phyloP scores from a whole-genome alignment of 2,797 vertebrate genomes.

The Pristis pectinata region DNA sequence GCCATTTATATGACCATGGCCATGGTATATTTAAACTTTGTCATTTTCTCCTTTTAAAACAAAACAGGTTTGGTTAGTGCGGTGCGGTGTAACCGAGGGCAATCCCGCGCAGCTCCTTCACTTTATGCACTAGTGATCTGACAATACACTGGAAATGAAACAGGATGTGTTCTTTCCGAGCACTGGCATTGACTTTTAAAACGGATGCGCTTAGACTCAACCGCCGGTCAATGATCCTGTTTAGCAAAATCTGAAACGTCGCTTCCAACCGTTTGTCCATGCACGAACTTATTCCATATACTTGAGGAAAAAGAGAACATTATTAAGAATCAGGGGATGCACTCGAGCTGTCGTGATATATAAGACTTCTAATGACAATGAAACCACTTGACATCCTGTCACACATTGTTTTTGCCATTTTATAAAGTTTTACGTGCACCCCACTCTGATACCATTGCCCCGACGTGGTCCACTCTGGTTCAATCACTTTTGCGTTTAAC shows the following conservation, averaged over 20 bases:
- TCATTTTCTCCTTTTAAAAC: not conserved
- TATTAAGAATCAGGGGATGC: not conserved
- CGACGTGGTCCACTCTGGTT: constrained; percentile 46
- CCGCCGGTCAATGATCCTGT: not conserved
- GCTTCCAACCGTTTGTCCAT: not conserved
- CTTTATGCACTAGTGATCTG: constrained; percentile 63
- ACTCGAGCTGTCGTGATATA: not conserved
- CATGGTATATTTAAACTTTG: not conserved
- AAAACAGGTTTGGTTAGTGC: constrained; percentile 14
- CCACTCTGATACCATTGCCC: constrained; percentile 56
- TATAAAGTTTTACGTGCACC: constrained; percentile 60
- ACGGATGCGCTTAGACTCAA: not conserved
- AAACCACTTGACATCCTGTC: not conserved
- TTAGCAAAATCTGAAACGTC: not conserved
- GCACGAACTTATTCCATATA: not conserved
- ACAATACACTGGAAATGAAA: constrained; percentile 58
- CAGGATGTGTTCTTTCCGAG: not conserved
- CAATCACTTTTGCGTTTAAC: constrained; percentile 47
- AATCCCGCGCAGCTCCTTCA: constrained; percentile 49
- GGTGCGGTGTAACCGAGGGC: constrained; percentile 44
- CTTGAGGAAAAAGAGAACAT: too few species aligned
- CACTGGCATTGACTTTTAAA: not conserved
- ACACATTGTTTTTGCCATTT: constrained; percentile 43
- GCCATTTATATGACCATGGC: too few species aligned
- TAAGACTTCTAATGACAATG: constrained; percentile 2